These are phyloP conservation scores for Chaenocephalus aceratus DNA, from an alignment of 2,113 vertebrate genomes.

Conservation along the genomic window DNA sequence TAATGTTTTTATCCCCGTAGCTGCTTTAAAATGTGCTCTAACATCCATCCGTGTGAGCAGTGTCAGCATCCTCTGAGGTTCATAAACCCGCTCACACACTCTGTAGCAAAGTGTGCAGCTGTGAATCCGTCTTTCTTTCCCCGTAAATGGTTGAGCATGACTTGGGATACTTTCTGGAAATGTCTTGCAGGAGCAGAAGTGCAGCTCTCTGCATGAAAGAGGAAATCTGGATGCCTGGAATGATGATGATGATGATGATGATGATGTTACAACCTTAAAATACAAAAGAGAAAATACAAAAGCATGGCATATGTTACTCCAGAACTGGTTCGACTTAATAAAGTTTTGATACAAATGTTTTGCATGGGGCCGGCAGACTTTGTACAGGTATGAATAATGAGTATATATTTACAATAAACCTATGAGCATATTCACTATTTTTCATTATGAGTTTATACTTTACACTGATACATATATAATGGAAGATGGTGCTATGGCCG, in stretches of 20 bases:
- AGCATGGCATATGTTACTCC: slow-evolving; percentile 73
- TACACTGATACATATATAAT: not conserved
- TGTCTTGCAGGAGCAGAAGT: slow-evolving; percentile 48
- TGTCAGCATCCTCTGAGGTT: not conserved
- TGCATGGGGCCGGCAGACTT: slow-evolving; percentile 84
- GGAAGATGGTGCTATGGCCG: not conserved
- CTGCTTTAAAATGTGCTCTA: not conserved
- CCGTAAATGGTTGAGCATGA: slow-evolving; percentile 55
- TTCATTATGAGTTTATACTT: not conserved
- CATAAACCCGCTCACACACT: slow-evolving; percentile 10
- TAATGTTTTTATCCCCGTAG: not conserved
- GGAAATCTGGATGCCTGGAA: slow-evolving; percentile 59
- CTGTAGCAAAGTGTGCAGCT: slow-evolving; percentile 43
- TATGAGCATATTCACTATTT: slow-evolving; percentile 42
- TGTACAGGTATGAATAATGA: slow-evolving; percentile 78
- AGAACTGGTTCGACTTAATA: slow-evolving; percentile 58
- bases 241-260: slow-evolving; percentile 23
- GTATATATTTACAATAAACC: slow-evolving; percentile 87
- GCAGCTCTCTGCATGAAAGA: slow-evolving; percentile 77
- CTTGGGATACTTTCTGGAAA: slow-evolving; percentile 30
- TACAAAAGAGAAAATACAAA: slow-evolving; percentile 9
- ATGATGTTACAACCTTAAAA: slow-evolving; percentile 28
- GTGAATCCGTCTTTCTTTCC: not conserved
- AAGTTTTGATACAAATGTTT: slow-evolving; percentile 83
- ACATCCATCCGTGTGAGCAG: not conserved